A percentile compares a stretch with the other conserved stretches of the same genome.
phyloP scores from a whole-genome alignment of 2,888 invertebrate species.

The Drosophila prostipennis region DNA sequence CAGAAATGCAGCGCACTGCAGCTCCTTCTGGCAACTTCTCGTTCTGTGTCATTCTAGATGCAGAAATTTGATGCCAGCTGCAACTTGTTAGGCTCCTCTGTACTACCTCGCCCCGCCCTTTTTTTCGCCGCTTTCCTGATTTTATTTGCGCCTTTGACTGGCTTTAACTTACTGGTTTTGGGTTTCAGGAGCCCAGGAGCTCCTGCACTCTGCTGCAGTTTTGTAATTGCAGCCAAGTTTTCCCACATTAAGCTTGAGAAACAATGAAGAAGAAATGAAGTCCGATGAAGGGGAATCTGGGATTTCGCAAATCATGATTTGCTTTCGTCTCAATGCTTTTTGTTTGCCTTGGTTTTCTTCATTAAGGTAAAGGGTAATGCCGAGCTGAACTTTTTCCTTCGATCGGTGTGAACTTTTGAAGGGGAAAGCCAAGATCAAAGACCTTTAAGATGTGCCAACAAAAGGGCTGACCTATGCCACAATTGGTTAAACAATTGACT shows the following conservation, averaged over 20 bases:
- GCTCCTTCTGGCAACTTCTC: constrained; percentile 26
- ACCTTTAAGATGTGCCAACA: constrained; percentile 33
- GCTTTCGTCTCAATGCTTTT: constrained; percentile 31
- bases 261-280: constrained; percentile 41
- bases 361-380: constrained; percentile 40
- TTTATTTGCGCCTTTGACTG: constrained; percentile 20
- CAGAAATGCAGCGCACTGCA: constrained; percentile 17
- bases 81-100: constrained; percentile 62
- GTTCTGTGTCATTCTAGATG: constrained; percentile 70
- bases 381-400: constrained; percentile 20
- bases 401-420: constrained; percentile 23
- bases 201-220: constrained; percentile 32
- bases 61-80: constrained; percentile 77
- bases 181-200: constrained; percentile 21
- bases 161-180: constrained; percentile 35
- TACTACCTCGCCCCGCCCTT: constrained; percentile 9
- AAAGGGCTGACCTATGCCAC: constrained; percentile 37
- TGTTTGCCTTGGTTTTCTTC: constrained; percentile 32
- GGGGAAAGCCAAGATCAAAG: constrained; percentile 19
- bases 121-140: constrained; percentile 12
- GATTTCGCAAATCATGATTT: constrained; percentile 61
- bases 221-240: constrained; percentile 46
- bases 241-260: constrained; percentile 66
- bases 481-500: constrained; percentile 1
- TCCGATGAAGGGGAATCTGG: constrained; percentile 24